phyloP scores from a whole-genome alignment of 2,797 vertebrate species.

The Linurgus olivaceus region DNA sequence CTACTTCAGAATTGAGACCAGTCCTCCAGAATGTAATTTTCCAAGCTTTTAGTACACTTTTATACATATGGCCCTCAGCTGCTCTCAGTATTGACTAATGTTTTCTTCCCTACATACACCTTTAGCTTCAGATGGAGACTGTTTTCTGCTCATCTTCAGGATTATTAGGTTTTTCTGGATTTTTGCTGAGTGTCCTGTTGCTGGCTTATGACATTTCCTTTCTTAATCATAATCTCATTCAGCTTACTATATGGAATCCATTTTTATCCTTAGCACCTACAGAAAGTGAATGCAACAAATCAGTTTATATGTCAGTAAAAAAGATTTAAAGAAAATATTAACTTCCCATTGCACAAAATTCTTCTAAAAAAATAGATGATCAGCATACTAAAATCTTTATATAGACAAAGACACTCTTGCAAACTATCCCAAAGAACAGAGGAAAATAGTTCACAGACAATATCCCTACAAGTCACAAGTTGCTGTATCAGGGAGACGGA shows the following conservation, averaged over 20 bases:
- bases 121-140: background rate
- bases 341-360: background rate
- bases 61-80: rapidly evolving
- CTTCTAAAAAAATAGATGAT: background rate
- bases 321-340: background rate
- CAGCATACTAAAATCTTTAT: background rate
- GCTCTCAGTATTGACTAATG: background rate
- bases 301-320: background rate
- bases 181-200: background rate
- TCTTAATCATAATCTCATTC: background rate
- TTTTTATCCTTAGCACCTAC: background rate
- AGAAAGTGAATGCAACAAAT: background rate
- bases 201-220: background rate
- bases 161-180: background rate
- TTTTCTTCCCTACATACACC: background rate
- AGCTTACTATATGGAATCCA: rapidly evolving
- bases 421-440: background rate
- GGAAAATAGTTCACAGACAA: background rate
- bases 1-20: background rate
- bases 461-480: background rate
- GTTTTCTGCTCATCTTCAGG: background rate
- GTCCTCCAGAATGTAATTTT: background rate
- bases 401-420: rapidly evolving
- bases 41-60: background rate
- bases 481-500: background rate